phyloP scores from a whole-genome alignment of 2,888 invertebrate species.

The Euplagia quadripunctaria region DNA sequence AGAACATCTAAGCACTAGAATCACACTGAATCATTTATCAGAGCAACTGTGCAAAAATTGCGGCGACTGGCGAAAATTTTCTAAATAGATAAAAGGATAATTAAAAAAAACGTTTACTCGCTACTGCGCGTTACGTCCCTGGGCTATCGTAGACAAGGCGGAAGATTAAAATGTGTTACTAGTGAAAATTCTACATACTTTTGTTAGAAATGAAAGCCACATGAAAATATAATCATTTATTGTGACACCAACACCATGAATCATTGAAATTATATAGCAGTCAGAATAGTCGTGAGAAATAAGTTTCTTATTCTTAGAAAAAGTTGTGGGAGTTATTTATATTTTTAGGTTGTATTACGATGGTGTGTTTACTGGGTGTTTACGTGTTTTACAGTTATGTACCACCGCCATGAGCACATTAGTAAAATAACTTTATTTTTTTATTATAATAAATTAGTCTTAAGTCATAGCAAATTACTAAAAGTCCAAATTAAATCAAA shows the following conservation, averaged over 20 bases:
- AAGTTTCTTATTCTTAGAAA: background rate
- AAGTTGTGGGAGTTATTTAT: background rate
- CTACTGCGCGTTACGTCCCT: too few species aligned
- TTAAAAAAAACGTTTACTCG: too few species aligned
- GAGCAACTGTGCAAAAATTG: background rate
- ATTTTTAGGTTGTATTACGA: background rate
- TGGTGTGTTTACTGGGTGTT: background rate
- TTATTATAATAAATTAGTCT: background rate
- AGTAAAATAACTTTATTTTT: background rate
- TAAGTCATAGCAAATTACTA: background rate
- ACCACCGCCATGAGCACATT: background rate
- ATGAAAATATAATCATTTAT: constrained; percentile 38
- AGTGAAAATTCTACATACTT: background rate
- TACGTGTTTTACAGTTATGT: background rate
- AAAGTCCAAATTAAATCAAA: background rate
- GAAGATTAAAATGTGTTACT: too few species aligned
- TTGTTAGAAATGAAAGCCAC: constrained; percentile 42
- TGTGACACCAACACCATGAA: constrained; percentile 20
- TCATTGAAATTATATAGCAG: background rate
- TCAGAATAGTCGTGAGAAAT: background rate
- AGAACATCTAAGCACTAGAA: background rate
- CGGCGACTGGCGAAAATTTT: background rate
- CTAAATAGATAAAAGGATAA: background rate
- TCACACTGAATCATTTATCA: background rate
- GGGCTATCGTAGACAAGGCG: too few species aligned